Base-by-base conservation (phyloP, 2,888 invertebrate genomes). In the Spodoptera picta region DNA sequence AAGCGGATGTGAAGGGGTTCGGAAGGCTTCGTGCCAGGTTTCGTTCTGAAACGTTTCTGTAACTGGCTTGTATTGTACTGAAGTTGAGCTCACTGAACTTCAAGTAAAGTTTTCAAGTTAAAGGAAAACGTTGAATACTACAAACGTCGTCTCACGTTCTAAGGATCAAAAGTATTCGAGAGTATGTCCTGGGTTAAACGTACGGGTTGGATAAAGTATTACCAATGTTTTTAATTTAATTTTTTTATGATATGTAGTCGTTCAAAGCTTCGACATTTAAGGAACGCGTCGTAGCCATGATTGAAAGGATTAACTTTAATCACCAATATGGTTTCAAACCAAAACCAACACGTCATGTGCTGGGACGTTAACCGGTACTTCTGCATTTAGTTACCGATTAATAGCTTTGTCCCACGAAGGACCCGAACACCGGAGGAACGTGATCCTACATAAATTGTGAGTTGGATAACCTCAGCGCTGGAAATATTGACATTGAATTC, bases 401-500 rank as follows among this genome's bases (percentile, higher is more conserved):
- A 71, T 71, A 59, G 65, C 56, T 64, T 48, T 54, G 59, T 64
- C 12, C 44, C 44, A 64, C 50, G 47, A 57, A 64, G 64, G 65
- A 57, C 53, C 53, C 36, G 46, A 54, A 47, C 58, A 45, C 52
- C 63, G 14, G 56, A 45, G 65, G 65, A 65, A 61, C 80, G 77
- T 78, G 77, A 66, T 57, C 52, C 12, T 58, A 71, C 77, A 78
- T 78, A 76, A 36, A 61, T 69, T 58, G 59, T 43, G 45, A 56
- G 61, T 60, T 52, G 54, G 66, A 79, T 69, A 68, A 79, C 61
- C 54, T 59, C 52, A 53, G 43, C 64, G 66, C 66, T 66, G 79
- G 59, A 69, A 75, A 79, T 69, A 66, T 58, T 70, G 69, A 65
- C 70, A 77, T 74, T 76, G 60, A 67, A 73, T 69, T 66, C 71